Base-by-base conservation (phyloP, 2,113 vertebrate genomes). In the Microcebus murinus region DNA sequence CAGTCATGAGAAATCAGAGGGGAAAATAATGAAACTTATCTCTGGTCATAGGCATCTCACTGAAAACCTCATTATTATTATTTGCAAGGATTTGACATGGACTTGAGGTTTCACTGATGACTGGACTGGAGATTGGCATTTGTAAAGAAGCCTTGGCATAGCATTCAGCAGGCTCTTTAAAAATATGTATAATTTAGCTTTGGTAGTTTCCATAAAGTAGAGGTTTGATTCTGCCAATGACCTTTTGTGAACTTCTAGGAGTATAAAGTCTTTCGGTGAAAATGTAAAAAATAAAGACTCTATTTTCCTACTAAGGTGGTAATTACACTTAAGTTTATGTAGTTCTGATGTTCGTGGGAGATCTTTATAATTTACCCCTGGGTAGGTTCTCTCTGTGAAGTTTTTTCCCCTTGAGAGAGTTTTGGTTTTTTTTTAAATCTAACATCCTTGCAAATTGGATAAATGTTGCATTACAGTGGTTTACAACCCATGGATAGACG, bases 391-490 rank as follows among this genome's bases (percentile, higher is more conserved):
- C 6, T 86, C 95, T 98, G 34, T 88, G 94, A 97, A 97, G 89
- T 92, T 65, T 93, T 96, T 91, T 95, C 94, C 74, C 82, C 87
- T 96, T 97, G 80, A 92, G 89, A 98, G 63, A 39, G 76, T 21
- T 77, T 34, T 34, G n/a, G n/a, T 90, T 94, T 96, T 85, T 81
- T 95, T 90, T 97, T 77, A 97, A 97, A 96, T 92, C 80, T 97
- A 97, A 96, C 81, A 94, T 97, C 96, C 87, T 98, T 97, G 97
- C 39, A 98, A 98, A 98, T 97, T 97, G 96, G 97, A 17, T 96
- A 98, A 98, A 93, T 97, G 95, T 96, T 98, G 57, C 73, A 96
- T 98, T 98, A 97, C 96, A 92, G 95, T 61, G 48, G 39, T 92
- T 98, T 97, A 86, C 79, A 97, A 76, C 8, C 59, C 93, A 91